Evolutionary conservation across 2,888 invertebrate genomes (phyloP), one percentile per base, ranked within the genome.

Genomic region (Poecilus cupreus): DNA sequence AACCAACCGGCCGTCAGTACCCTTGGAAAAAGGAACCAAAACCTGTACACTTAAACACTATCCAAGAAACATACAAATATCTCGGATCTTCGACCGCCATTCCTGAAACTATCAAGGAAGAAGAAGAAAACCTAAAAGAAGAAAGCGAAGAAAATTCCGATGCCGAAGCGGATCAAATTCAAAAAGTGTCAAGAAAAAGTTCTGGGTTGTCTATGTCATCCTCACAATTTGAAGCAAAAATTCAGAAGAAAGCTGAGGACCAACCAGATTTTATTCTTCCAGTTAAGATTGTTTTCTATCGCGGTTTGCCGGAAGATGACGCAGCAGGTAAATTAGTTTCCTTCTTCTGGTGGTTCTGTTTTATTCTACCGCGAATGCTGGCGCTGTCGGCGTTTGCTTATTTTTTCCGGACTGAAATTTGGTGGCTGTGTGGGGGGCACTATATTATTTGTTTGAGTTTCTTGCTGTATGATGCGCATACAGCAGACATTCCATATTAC

Each of bases 281-380:
- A n/a, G 39, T 43, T 6, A 60, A 64, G 37, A 10, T 81, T 6
- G 8, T 75, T 8, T 60, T 43, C 11, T 26, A 46, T 32, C 24
- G 49, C 11, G 94, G 94, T 5, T 90, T 96, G 6, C 93, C 94
- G 83, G 94, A 95, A 83, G 95, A 95, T 84, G 95, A 96, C 85
- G 91, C 93, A 0, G 91, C 94, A 0, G 94, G 94, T 10, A 93
- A 93, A 84, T 87, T 93, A 4, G 90, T 95, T 2, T 91, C 94
- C 24, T 94, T 93, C 86, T 88, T 94, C n/a, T 95, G 94, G 87
- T 96, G 96, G 96, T 93, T 94, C 83, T 89, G 93, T 54, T 96
- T 95, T 86, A 92, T 95, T 68, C 86, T 93, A n/a, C 92, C 94
- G 49, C 91, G 96, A 64, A 90, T 95, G 88, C 89, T 95, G 70